Evolutionary conservation across 2,888 invertebrate species (phyloP), one percentile per base, ranked within the genome.

Genomic region (Melanchra persicariae): DNA sequence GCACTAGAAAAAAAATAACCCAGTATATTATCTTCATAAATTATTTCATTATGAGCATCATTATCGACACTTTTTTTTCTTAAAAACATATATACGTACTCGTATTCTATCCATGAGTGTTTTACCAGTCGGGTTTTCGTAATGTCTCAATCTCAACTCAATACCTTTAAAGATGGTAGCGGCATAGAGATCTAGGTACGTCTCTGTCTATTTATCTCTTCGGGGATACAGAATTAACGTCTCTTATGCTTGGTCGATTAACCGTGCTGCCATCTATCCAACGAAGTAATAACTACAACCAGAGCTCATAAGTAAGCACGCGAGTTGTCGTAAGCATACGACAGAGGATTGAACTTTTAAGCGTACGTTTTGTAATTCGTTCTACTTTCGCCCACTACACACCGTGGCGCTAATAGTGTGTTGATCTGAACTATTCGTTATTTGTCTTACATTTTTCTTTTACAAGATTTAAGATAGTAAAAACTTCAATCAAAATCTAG

Each of bases 251-350:
- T 12, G 17, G 40, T 40, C 40, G 1, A n/a, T 22, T 24, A 1
- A 12, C 5, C 17, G 73, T 82, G 66, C 62, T 64, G 82, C 79
- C 82, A 79, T 82, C 79, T 82, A 64, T 61, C 26, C n/a, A 64
- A 26, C 9, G 2, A 61, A 37, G 10, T n/a, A 10, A 1, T 22
- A 62, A 79, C 60, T 58, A 64, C 79, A 12, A 45, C n/a, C n/a
- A n/a, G n/a, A n/a, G n/a, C n/a, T n/a, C n/a, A n/a, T 7, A 47
- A 5, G 17, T 2, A 34, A 17, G 1, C 12, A 37, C 17, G 62
- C 49, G 67, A n/a, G n/a, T n/a, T n/a, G n/a, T n/a, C 26, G 26
- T 57, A 34, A 40, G 45, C 54, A 45, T 15, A 8, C 30, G 37
- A 54, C 34, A n/a, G 22, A 15, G 26, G 52, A 24, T 22, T 15